Evolutionary conservation across 1,140 invertebrate genomes (phyloP).

Genomic region (Tachypleus tridentatus): DNA sequence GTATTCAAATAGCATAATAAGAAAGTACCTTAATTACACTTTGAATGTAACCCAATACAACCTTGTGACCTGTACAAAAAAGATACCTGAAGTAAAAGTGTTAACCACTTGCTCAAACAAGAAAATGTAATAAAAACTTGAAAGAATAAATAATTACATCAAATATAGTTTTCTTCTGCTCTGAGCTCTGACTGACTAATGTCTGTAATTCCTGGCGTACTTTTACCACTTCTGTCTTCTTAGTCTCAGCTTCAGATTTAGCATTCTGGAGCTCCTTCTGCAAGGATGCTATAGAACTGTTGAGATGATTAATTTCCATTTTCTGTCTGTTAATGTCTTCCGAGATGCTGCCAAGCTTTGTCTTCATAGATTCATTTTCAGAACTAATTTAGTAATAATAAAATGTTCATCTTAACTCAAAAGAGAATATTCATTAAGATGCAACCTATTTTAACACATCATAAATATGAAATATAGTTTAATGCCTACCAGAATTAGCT

Average conservation of each 20-base stretch:
- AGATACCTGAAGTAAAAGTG: constrained; percentile 1
- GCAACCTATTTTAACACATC: too few relatives aligned
- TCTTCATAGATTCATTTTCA: constrained; percentile 41
- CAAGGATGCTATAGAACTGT: constrained; percentile 18
- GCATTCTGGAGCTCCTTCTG: constrained; percentile 29
- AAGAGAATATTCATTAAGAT: too few relatives aligned
- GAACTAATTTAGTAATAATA: too few relatives aligned
- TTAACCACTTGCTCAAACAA: constrained; percentile 9
- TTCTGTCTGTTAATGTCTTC: constrained; percentile 46
- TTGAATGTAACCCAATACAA: background rate
- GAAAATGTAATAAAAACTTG: constrained; percentile 10
- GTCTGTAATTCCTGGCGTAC: constrained; percentile 31
- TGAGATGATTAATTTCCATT: constrained; percentile 25
- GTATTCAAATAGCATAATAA: too few relatives aligned
- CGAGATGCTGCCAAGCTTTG: constrained; percentile 50
- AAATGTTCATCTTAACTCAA: too few relatives aligned
- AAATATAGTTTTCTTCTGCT: constrained; percentile 60
- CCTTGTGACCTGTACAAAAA: background rate
- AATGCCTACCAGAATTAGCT: too few relatives aligned
- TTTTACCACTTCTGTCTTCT: constrained; percentile 27
- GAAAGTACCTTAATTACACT: too few relatives aligned
- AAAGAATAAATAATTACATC: constrained; percentile 31
- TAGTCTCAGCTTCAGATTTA: too few relatives aligned
- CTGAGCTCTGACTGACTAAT: constrained; percentile 53
- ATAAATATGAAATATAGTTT: too few relatives aligned